These are phyloP conservation scores for Haemorhous mexicanus DNA, from an alignment of 2,113 vertebrate genomes.

Conservation along the genomic window DNA sequence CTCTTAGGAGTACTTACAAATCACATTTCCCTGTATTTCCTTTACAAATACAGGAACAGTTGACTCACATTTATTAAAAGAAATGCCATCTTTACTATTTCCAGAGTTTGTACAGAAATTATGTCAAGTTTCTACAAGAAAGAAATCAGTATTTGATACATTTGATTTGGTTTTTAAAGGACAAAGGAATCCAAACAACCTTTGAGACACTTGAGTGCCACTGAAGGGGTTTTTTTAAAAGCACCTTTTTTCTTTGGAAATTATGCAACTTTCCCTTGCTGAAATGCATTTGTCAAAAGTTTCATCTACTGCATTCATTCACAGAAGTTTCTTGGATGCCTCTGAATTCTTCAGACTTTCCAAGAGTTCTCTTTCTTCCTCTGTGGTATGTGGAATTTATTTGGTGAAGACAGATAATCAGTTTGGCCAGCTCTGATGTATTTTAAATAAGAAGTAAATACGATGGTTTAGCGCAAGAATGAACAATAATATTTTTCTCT, in stretches of 20 bases:
- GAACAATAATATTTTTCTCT: background rate
- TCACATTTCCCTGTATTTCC: background rate
- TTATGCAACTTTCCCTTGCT: background rate
- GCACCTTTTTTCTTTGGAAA: background rate
- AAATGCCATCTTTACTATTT: background rate
- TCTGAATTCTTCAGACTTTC: background rate
- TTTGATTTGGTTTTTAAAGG: background rate
- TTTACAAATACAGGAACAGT: background rate
- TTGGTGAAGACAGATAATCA: background rate
- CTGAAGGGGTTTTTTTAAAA: background rate
- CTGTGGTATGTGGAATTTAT: background rate
- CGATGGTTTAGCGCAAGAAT: background rate
- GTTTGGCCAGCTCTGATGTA: background rate
- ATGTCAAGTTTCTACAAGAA: background rate
- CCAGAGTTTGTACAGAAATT: background rate
- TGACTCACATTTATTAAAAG: background rate
- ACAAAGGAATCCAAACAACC: background rate
- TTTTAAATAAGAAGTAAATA: background rate
- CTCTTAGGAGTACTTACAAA: background rate
- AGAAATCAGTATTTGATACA: background rate
- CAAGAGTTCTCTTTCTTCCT: background rate
- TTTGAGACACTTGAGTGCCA: background rate
- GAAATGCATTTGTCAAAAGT: background rate
- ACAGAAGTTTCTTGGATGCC: background rate
- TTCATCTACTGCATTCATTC: background rate